Evolutionary conservation across 1,140 invertebrate species (phyloP).

Genomic region (Ylistrum balloti): DNA sequence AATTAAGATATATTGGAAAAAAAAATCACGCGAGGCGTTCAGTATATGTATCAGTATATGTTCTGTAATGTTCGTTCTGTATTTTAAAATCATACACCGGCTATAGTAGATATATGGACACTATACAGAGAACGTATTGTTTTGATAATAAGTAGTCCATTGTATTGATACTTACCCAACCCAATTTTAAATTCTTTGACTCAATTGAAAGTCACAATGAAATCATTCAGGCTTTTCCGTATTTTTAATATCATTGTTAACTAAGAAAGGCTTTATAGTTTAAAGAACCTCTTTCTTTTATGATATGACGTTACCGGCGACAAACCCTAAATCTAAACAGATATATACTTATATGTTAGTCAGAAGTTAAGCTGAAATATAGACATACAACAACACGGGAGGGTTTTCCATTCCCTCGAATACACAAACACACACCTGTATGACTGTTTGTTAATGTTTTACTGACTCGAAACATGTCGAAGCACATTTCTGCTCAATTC

Average conservation of each 20-base stretch:
- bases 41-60: too few species aligned
- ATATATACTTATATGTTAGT: background rate
- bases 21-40: too few species aligned
- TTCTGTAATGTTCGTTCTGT: too few species aligned
- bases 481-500: background rate
- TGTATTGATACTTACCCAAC: background rate
- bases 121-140: background rate
- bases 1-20: too few species aligned
- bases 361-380: background rate
- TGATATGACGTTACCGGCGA: background rate
- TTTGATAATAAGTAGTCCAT: background rate
- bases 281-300: background rate
- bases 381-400: background rate
- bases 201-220: background rate
- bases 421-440: background rate
- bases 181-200: slow-evolving; percentile 21
- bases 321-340: background rate
- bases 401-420: background rate
- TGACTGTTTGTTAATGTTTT: background rate
- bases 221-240: background rate
- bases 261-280: background rate
- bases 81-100: background rate
- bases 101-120: background rate
- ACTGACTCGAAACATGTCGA: background rate
- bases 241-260: background rate